Evolutionary conservation across 2,888 invertebrate genomes (phyloP), one percentile per base, ranked within the genome.

Genomic region (Epinotia brunnichana): DNA sequence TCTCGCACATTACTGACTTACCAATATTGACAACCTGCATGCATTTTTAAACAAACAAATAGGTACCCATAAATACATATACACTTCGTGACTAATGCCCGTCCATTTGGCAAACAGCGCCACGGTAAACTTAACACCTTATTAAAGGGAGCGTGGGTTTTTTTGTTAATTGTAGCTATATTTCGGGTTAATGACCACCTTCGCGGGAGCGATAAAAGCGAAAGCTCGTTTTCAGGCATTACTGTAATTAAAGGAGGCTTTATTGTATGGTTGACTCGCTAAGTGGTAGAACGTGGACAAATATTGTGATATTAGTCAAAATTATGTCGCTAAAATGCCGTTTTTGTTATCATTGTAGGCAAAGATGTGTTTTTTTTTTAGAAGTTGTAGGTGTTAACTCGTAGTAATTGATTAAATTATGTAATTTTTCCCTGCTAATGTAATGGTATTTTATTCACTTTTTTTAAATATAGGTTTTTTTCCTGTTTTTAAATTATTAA

Each of bases 161-260:
- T 87, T 91, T 91, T 89, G 90, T 88, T 92, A 91, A 92, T 92
- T 89, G 88, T 83, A 82, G 85, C 88, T 84, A 88, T 90, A 90
- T 91, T 90, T 90, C 82, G 87, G 85, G 85, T 85, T 88, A 92
- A 91, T 83, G 87, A 83, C 87, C 84, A 85, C 86, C 86, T 88
- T 90, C 87, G 85, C 81, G 82, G 82, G 82, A 77, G 82, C 89
- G 90, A 87, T 91, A 89, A 91, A 88, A 87, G 89, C 82, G 79
- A 85, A 87, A 85, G 87, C 88, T 86, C 87, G 84, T 87, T 87
- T 82, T 79, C 82, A 81, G 81, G 80, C 81, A 81, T 80, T 80
- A 78, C 81, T 79, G 83, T 89, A 89, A 91, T 91, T 91, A 90
- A 88, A 87, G 83, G 81, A 85, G 85, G 84, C 89, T 73, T 88